Evolutionary conservation across 2,888 invertebrate species (phyloP).

Genomic region (Dendrolimus pini): DNA sequence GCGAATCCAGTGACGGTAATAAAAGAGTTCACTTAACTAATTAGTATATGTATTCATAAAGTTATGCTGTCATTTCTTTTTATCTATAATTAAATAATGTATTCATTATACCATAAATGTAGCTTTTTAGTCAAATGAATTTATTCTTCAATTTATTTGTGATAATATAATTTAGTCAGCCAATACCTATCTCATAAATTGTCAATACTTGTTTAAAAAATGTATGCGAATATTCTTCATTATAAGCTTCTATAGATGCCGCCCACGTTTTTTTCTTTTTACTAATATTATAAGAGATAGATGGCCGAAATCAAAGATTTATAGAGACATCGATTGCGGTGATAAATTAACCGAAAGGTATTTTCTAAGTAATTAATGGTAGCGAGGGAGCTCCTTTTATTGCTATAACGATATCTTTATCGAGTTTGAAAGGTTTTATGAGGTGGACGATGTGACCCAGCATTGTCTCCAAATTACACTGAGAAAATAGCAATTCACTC

Average conservation of each 20-base stretch:
- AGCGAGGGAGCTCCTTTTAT: constrained; percentile 45
- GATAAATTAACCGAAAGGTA: constrained; percentile 53
- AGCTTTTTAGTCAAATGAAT: no score
- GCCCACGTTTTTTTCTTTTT: constrained; percentile 30
- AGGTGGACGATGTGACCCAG: constrained; percentile 14
- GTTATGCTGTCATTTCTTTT: no score
- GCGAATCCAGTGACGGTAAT: no score
- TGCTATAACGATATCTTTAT: constrained; percentile 57
- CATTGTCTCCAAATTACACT: constrained; percentile 25
- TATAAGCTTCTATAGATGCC: constrained; percentile 27
- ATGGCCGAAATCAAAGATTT: constrained; percentile 50
- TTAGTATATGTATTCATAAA: no score
- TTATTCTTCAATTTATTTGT: no score
- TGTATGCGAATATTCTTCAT: no score
- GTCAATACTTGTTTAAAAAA: no score
- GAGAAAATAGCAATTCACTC: constrained; percentile 16
- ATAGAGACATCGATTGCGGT: constrained; percentile 48
- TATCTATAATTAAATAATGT: no score
- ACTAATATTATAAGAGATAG: constrained; percentile 30
- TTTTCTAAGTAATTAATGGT: constrained; percentile 54
- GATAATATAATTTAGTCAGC: no score
- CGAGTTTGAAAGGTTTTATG: constrained; percentile 43
- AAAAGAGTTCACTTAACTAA: no score
- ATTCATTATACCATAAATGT: no score
- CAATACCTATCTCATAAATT: no score